Conservation (phyloP, 2,113 vertebrate genomes). For the Alouatta palliata region DNA sequence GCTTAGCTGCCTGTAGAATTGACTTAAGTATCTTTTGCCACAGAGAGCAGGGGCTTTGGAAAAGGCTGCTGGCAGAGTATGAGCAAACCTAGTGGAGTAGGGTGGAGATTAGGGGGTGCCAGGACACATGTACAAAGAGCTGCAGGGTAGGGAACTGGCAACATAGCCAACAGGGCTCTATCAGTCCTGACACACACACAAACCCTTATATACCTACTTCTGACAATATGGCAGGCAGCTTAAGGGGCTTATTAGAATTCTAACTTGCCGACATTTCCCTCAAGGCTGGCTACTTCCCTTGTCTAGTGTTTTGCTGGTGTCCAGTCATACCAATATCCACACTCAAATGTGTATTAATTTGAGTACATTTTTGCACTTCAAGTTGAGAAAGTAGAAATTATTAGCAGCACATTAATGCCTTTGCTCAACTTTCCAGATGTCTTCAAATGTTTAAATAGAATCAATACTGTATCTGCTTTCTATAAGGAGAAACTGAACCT, state of each 20-base stretch:
- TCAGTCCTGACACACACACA: neutral
- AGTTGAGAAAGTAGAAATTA: neutral
- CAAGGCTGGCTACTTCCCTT: neutral
- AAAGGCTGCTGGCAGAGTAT: neutral
- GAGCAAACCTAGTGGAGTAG: neutral
- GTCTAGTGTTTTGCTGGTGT: neutral
- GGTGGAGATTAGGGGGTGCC: neutral
- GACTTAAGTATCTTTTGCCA: neutral
- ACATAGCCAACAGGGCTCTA: neutral
- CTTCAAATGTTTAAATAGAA: conserved; percentile 16
- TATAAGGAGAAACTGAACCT: neutral
- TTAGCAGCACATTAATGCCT: neutral
- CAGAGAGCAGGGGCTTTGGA: neutral
- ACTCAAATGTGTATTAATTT: neutral
- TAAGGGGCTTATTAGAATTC: neutral
- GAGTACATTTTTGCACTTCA: neutral
- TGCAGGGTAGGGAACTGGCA: neutral
- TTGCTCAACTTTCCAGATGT: neutral
- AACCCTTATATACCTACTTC: neutral
- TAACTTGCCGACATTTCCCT: neutral
- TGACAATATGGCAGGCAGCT: neutral
- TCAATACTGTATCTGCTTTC: neutral
- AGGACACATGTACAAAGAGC: neutral
- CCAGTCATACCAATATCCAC: neutral
- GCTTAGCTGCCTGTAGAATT: neutral